Evolutionary conservation across 2,113 vertebrate genomes (phyloP).

Genomic region (Malurus elegans): DNA sequence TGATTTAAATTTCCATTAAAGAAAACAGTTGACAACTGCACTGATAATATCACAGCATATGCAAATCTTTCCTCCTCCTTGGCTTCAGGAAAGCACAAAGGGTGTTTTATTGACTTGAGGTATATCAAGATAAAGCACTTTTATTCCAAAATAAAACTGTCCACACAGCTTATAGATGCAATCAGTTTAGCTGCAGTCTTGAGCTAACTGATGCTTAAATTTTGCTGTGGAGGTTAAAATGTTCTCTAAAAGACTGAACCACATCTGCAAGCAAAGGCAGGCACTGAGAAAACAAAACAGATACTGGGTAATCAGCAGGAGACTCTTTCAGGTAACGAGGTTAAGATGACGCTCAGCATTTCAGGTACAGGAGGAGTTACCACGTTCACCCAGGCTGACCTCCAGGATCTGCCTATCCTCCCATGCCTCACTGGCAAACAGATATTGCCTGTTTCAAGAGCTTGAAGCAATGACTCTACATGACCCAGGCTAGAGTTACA

Average conservation of each 20-base stretch:
- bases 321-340: not conserved
- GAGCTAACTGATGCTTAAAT: constrained; percentile 39
- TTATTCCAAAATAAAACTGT: constrained; percentile 53
- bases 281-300: not conserved
- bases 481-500: not conserved
- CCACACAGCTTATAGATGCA: constrained; percentile 39
- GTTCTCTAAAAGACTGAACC: not conserved
- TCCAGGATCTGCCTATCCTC: not conserved
- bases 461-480: not conserved
- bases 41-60: constrained; percentile 8
- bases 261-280: constrained; percentile 10
- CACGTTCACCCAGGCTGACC: not conserved
- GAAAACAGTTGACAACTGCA: constrained; percentile 50
- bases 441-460: not conserved
- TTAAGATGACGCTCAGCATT: not conserved
- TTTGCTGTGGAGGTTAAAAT: constrained; percentile 32
- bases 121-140: constrained; percentile 56
- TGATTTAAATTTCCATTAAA: constrained; percentile 53
- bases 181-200: constrained; percentile 31
- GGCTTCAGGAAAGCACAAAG: constrained; percentile 21
- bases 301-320: not conserved
- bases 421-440: not conserved
- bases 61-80: constrained; percentile 44
- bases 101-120: constrained; percentile 43
- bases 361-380: not conserved